Evolutionary conservation across 2,113 vertebrate species (phyloP), one percentile per base, ranked within the genome.

Genomic region (Aspiorhynchus laticeps): DNA sequence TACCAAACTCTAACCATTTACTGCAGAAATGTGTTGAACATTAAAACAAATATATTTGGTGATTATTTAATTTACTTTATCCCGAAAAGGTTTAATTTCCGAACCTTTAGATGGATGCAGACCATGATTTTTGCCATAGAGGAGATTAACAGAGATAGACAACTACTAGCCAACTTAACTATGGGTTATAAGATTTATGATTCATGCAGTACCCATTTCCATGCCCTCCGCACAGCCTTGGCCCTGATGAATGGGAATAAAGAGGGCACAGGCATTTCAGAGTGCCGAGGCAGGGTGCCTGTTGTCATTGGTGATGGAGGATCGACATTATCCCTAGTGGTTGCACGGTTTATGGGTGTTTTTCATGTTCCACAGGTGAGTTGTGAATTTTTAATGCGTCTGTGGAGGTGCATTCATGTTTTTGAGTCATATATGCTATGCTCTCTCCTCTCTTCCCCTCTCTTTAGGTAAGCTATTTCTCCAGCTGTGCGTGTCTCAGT

Each of bases 111-210:
- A 12, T 96, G 95, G 94, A 95, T 95, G 94, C 95, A 95, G 90
- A 94, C 94, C 5, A 96, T 96, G 95, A 94, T 95, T 41, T 96
- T 96, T 93, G 94, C 95, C 19, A 92, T 96, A 2, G 94, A 95
- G 61, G 91, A 95, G 90, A 95, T 96, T 76, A 96, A 96, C 91
- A 92, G 86, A 79, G 87, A 94, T 21, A 84, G 84, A 1, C 83
- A 11, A 5, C 87, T 96, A 14, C 93, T 96, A 86, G 93, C 94
- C 9, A 94, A 94, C 69, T 63, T 95, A 33, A 95, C 93, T n/a
- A 88, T 96, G 46, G 95, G 95, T 8, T 96, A 95, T 85, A 94
- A 91, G 91, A 94, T 96, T 56, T 95, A 94, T 81, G 95, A 96
- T 87, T 95, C 95, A 0, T 96, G 95, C 88, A 95, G 94, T 46